These are phyloP conservation scores for Periophthalmodon schlosseri DNA, from an alignment of 2,113 vertebrate species.

Conservation along the genomic window DNA sequence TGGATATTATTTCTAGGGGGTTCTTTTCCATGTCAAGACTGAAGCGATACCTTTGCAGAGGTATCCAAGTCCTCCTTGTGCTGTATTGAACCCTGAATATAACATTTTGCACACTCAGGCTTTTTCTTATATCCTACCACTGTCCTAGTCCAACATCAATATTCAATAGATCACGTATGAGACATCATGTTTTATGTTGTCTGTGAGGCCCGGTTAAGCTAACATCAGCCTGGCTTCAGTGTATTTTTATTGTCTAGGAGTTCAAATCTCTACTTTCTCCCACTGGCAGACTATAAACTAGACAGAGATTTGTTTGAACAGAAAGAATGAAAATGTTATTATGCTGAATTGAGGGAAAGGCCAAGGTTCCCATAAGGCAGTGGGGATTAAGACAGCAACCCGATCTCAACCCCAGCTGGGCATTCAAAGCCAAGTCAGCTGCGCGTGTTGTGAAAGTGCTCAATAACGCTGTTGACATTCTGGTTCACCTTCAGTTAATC, in stretches of 20 bases:
- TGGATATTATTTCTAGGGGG: too few species aligned
- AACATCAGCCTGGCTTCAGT: conserved; percentile 37
- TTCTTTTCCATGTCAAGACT: too few species aligned
- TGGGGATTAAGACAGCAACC: conserved; percentile 37
- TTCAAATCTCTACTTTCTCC: conserved; percentile 7
- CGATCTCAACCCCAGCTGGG: conserved; percentile 60
- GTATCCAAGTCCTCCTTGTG: neutral
- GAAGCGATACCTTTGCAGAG: too few species aligned
- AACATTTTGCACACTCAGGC: conserved; percentile 15
- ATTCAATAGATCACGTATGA: neutral
- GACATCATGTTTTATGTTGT: conserved; percentile 23
- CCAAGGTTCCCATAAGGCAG: conserved; percentile 54
- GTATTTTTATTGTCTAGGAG: conserved; percentile 45
- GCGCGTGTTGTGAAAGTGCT: conserved; percentile 31
- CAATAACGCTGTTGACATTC: conserved; percentile 63
- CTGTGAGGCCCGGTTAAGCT: conserved; percentile 31
- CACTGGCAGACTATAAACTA: neutral
- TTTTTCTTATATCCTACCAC: conserved; percentile 4
- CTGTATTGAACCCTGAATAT: neutral
- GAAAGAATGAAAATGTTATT: conserved; percentile 50
- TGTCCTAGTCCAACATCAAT: conserved; percentile 9
- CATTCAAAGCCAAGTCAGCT: conserved; percentile 62
- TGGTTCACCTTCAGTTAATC: conserved; percentile 22
- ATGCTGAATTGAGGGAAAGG: conserved; percentile 47
- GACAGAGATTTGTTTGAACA: conserved; percentile 57